Evolutionary conservation across 2,797 vertebrate genomes (phyloP).

Genomic region (Momotus momota): DNA sequence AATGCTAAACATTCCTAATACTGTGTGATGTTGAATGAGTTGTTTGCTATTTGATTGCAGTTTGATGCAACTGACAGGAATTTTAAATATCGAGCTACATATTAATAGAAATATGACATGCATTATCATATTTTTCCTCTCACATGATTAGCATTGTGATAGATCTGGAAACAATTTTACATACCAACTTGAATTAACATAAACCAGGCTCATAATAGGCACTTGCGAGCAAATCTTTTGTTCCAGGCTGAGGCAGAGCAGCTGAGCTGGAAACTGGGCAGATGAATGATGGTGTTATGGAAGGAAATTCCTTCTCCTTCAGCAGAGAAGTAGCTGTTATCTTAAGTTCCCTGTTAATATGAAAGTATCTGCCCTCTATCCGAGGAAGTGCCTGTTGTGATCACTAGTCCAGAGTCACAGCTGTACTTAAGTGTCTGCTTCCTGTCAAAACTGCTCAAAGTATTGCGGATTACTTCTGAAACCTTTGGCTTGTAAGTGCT

Average conservation of each 20-base stretch:
- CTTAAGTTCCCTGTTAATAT: background rate
- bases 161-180: background rate
- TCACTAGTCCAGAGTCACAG: background rate
- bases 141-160: background rate
- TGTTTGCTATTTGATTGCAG: background rate
- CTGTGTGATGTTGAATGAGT: background rate
- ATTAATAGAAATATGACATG: background rate
- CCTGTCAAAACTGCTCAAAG: background rate
- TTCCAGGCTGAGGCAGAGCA: slow-evolving; percentile 1
- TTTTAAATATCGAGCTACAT: background rate
- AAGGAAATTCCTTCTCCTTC: slow-evolving; percentile 32
- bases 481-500: background rate
- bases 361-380: background rate
- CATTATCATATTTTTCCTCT: background rate
- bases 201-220: background rate
- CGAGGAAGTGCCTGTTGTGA: background rate
- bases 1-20: background rate
- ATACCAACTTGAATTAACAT: slow-evolving; percentile 26
- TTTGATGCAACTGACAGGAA: background rate
- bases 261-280: background rate
- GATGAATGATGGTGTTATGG: slow-evolving; percentile 5
- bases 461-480: background rate
- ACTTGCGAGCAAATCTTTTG: slow-evolving; percentile 19
- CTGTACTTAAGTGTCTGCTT: background rate
- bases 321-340: background rate